phyloP scores from a whole-genome alignment of 1,140 invertebrate genomes.

The Brachionus manjavacas region DNA sequence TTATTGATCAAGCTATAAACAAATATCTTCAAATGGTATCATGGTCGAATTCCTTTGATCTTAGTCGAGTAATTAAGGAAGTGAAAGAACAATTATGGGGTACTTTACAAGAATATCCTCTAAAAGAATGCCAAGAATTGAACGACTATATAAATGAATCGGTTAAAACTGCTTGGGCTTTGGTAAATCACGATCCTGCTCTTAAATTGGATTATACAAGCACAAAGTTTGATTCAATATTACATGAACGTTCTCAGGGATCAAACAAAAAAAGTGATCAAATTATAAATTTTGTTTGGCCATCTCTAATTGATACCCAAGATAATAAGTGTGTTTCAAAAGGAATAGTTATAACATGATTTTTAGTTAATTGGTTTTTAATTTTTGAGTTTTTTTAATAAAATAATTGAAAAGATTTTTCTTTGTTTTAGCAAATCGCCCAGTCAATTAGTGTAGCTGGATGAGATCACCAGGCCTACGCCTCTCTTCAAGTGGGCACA shows the following conservation, averaged over 20 bases:
- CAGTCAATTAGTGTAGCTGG: too few species aligned
- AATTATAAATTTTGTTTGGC: constrained; percentile 42
- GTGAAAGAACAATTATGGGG: constrained; percentile 36
- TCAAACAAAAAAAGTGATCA: constrained; percentile 32
- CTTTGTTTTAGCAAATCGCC: not conserved
- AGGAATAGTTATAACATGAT: constrained; percentile 40
- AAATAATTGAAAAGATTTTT: not conserved
- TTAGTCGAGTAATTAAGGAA: not conserved
- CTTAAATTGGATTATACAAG: constrained; percentile 19
- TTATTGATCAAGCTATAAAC: constrained; percentile 8
- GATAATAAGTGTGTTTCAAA: constrained; percentile 36
- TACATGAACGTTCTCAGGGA: not conserved
- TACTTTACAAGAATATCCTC: constrained; percentile 32
- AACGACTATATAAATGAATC: constrained; percentile 38
- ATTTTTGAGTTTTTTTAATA: not conserved
- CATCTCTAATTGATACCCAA: constrained; percentile 32
- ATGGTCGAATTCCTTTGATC: not conserved
- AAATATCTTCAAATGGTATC: not conserved
- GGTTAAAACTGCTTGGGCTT: constrained; percentile 6
- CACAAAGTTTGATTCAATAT: not conserved
- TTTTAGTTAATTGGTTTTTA: not conserved
- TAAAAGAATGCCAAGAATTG: constrained; percentile 18
- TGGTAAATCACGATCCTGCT: not conserved
- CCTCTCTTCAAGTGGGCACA: too few species aligned
- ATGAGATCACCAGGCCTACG: too few species aligned